A percentile compares a stretch with the other conserved stretches of the same genome.
These are phyloP conservation scores for Crotophaga sulcirostris DNA, from an alignment of 2,113 vertebrate genomes.

Conservation along the genomic window DNA sequence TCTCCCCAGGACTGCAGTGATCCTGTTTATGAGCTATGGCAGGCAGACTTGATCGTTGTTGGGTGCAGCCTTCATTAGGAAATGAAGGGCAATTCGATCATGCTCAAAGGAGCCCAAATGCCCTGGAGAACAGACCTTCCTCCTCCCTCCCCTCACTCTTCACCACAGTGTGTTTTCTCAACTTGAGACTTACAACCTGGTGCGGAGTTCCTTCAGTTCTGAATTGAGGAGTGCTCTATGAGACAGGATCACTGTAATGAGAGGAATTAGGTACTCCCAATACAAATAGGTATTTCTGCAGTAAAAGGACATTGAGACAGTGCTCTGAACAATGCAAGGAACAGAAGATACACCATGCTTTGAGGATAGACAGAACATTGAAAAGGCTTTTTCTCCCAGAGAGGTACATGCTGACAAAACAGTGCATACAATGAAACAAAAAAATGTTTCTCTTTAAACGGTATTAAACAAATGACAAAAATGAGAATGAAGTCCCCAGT, in stretches of 20 bases:
- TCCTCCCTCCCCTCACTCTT: background rate
- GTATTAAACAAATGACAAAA: slow-evolving; percentile 85
- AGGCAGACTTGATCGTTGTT: background rate
- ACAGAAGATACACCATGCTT: slow-evolving; percentile 81
- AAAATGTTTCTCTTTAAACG: slow-evolving; percentile 58
- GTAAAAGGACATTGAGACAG: slow-evolving; percentile 74
- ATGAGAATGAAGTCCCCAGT: slow-evolving; percentile 83
- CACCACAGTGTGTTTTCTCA: background rate
- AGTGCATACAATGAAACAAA: slow-evolving; percentile 77
- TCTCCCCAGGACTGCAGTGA: slow-evolving; percentile 64
- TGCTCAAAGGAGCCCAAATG: background rate
- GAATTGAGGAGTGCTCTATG: background rate
- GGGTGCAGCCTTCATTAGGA: background rate
- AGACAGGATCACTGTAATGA: slow-evolving; percentile 77
- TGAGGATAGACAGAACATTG: slow-evolving; percentile 73
- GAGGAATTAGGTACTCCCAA: slow-evolving; percentile 56
- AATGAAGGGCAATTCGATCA: background rate
- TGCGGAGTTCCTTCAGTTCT: background rate
- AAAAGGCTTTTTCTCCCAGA: slow-evolving; percentile 67
- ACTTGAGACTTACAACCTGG: background rate
- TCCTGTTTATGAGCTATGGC: slow-evolving; percentile 31
- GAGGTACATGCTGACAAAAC: slow-evolving; percentile 84
- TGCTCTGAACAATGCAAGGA: slow-evolving; percentile 74
- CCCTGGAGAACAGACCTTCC: background rate
- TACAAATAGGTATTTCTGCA: slow-evolving; percentile 73